Percentiles rank a stretch among this genome's conserved stretches.
These are phyloP conservation scores for Ictalurus punctatus DNA, from an alignment of 2,113 vertebrate genomes.

Conservation along the genomic window DNA sequence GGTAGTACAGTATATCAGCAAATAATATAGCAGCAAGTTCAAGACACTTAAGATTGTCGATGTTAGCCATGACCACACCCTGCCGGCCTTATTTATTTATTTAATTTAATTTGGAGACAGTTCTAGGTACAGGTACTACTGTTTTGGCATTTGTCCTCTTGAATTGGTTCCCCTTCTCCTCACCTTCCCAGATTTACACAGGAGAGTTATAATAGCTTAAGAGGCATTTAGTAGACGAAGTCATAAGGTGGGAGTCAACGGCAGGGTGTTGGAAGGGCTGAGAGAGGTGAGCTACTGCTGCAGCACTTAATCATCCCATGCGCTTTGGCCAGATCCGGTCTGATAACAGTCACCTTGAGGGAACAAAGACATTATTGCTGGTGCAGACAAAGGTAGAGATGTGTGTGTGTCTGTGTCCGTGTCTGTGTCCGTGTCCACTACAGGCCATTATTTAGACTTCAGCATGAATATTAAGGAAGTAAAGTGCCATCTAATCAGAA, in stretches of 20 bases:
- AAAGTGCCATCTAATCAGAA: neutral
- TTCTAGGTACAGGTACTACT: constrained; percentile 52
- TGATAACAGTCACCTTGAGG: constrained; percentile 76
- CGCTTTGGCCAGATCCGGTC: constrained; percentile 64
- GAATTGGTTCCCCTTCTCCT: constrained; percentile 67
- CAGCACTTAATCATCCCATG: constrained; percentile 69
- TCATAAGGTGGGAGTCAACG: constrained; percentile 72
- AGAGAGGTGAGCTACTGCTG: constrained; percentile 66
- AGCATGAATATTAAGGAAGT: constrained; percentile 7
- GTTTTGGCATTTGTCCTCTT: constrained; percentile 65
- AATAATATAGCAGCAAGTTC: neutral
- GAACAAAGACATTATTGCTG: constrained; percentile 67
- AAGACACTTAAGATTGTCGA: neutral
- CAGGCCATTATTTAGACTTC: neutral
- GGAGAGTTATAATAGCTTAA: constrained; percentile 76
- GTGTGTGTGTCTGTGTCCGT: neutral
- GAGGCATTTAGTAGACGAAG: constrained; percentile 75
- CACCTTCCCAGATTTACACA: constrained; percentile 65
- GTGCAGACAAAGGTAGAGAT: constrained; percentile 34
- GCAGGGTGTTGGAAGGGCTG: constrained; percentile 68
- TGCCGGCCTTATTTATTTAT: neutral
- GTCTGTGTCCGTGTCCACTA: neutral
- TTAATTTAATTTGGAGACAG: constrained; percentile 38
- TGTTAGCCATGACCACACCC: neutral
- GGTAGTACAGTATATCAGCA: constrained; percentile 29